Base-by-base conservation (phyloP, 2,797 vertebrate genomes). In the Phoxinus dragarum region DNA sequence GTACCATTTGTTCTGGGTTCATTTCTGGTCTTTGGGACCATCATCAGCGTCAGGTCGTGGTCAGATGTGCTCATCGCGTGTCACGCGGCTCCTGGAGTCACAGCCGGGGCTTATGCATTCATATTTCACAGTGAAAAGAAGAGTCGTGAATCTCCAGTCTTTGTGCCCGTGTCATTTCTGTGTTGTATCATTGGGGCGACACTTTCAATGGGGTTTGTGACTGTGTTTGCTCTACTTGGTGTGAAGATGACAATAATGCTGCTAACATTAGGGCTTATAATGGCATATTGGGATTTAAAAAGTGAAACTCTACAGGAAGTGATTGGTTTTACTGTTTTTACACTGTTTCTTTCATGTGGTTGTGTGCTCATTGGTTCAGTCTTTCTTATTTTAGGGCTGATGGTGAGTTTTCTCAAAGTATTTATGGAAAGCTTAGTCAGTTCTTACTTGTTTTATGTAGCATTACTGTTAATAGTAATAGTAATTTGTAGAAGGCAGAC, bases 381-480 rank as follows among this genome's bases (percentile, higher is more conserved):
- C 36, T 23, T 40, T 68, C 38, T 40, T 40, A 14, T n/a, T 5
- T 68, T 68, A 5, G 66, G 19, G 9, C 0, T 11, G 36, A 6
- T 40, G 2, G 38, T 38, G 16, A 68, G 36, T 40, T 68, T 68
- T 38, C 34, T 68, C 36, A 38, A 21, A 3, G 11, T 42, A n/a
- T 1, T 42, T n/a, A 6, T 6, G 1, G 21, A n/a, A 68, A 68
- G 1, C 16, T 0, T 11, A 1, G 0, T 40, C 19, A 23, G 4
- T 68, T 38, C 19, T 19, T 27, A 27, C 27, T 27, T 67, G 4
- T 14, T n/a, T 42, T 23, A 42, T 40, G 34, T 1, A 2, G 38
- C 3, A n/a, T 42, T 71, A 71, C 19, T 69, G 36, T 40, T 42
- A 14, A 61, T 61, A 27, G 59, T 6, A 14, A n/a, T 6, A 27